A percentile compares a stretch with the other conserved stretches of the same genome.
These are phyloP conservation scores for Chitala chitala DNA, from an alignment of 2,113 vertebrate species.

Conservation along the genomic window DNA sequence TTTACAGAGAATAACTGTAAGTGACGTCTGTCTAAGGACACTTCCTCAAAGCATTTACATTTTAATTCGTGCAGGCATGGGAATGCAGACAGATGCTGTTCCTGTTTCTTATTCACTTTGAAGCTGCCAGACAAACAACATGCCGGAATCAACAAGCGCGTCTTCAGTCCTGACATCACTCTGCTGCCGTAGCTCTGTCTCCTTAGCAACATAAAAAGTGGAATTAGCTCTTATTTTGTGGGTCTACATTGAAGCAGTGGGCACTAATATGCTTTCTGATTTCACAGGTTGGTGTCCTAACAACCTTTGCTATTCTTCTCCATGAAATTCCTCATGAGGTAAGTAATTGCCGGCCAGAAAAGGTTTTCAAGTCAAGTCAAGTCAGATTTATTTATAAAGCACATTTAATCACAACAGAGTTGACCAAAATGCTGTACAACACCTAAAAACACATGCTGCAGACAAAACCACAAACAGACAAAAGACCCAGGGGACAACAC, in stretches of 20 bases:
- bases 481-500: too few relatives aligned
- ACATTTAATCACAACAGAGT: too few relatives aligned
- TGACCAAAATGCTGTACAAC: too few relatives aligned
- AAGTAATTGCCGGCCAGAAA: conserved; percentile 37
- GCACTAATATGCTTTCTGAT: not conserved
- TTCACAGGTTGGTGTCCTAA: conserved; percentile 84
- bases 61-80: not conserved
- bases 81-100: not conserved
- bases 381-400: too few relatives aligned
- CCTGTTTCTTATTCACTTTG: not conserved
- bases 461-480: too few relatives aligned
- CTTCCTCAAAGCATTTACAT: not conserved
- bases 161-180: not conserved
- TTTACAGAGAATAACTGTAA: not conserved
- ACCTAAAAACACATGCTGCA: too few relatives aligned
- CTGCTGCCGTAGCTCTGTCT: conserved; percentile 13
- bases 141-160: not conserved
- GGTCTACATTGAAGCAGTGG: not conserved
- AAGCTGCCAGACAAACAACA: not conserved
- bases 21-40: not conserved
- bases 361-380: too few relatives aligned
- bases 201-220: conserved; percentile 19
- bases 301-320: conserved; percentile 90
- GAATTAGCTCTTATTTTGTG: not conserved
- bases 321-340: conserved; percentile 99